Evolutionary conservation across 2,797 vertebrate species (phyloP).

Genomic region (Gymnothorax reevesii): DNA sequence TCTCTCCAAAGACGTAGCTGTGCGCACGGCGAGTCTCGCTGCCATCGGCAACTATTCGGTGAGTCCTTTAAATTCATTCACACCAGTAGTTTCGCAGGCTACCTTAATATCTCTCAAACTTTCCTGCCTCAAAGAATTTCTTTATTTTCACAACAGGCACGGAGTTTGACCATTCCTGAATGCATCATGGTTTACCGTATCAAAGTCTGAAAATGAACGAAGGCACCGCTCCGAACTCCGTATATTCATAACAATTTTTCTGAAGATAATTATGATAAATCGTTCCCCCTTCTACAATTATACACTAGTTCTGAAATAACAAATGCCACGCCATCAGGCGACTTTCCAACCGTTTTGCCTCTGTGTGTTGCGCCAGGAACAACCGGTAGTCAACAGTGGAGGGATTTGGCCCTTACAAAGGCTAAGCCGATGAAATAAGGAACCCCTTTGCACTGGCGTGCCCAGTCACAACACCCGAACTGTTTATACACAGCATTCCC

Average conservation of each 20-base stretch:
- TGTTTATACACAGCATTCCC: slow-evolving; percentile 27
- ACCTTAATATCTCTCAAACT: neutral
- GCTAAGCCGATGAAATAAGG: neutral
- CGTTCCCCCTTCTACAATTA: neutral
- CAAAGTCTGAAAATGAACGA: slow-evolving; percentile 36
- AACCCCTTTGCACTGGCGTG: neutral
- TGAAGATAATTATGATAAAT: neutral
- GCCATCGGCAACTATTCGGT: neutral
- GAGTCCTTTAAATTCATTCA: neutral
- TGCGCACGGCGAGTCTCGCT: neutral
- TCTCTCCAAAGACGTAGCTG: neutral
- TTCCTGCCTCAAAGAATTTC: neutral
- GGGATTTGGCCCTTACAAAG: neutral
- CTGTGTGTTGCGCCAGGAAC: neutral
- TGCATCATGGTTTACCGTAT: slow-evolving; percentile 3
- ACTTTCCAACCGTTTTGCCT: neutral
- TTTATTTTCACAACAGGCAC: neutral
- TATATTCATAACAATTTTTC: neutral
- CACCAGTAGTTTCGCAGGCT: neutral
- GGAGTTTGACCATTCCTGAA: neutral
- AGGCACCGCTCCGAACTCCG: slow-evolving; percentile 2
- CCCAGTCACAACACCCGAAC: neutral
- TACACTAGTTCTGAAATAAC: neutral
- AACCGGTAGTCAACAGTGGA: neutral
- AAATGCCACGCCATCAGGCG: neutral